phyloP scores from a whole-genome alignment of 2,113 vertebrate species.

The Oreochromis tanganicae region DNA sequence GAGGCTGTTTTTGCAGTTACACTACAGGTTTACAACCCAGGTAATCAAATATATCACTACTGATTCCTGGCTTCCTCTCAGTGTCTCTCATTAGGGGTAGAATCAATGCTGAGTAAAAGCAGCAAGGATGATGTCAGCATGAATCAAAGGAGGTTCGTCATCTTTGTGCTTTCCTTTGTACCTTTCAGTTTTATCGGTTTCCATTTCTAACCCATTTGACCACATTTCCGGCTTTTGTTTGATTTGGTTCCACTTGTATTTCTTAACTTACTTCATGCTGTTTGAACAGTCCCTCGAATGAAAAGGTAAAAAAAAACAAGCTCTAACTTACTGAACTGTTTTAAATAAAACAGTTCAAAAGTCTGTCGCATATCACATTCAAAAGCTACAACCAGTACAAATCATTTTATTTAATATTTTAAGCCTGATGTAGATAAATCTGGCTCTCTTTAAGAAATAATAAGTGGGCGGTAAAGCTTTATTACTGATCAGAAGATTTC shows the following conservation, averaged over 20 bases:
- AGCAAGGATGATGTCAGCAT: neutral
- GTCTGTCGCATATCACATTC: neutral
- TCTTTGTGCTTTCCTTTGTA: neutral
- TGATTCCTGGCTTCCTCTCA: conserved; percentile 29
- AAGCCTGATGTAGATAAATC: neutral
- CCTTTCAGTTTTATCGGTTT: neutral
- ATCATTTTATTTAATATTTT: neutral
- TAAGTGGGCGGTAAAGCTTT: neutral
- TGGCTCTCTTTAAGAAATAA: neutral
- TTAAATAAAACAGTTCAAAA: neutral
- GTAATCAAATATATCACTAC: conserved; percentile 40
- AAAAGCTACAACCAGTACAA: neutral
- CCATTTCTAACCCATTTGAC: neutral
- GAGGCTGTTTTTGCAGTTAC: conserved; percentile 2
- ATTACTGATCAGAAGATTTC: neutral
- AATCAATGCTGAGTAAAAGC: neutral
- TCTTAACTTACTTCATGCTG: neutral
- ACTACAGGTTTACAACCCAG: neutral
- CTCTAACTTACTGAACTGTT: neutral
- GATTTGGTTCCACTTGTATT: neutral
- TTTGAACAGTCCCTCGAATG: neutral
- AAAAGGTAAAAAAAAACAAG: neutral
- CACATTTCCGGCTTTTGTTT: neutral
- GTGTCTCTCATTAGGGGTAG: neutral
- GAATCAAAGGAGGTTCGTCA: neutral